Evolutionary conservation across 2,797 vertebrate species (phyloP).

Genomic region (Myripristis jacobus): DNA sequence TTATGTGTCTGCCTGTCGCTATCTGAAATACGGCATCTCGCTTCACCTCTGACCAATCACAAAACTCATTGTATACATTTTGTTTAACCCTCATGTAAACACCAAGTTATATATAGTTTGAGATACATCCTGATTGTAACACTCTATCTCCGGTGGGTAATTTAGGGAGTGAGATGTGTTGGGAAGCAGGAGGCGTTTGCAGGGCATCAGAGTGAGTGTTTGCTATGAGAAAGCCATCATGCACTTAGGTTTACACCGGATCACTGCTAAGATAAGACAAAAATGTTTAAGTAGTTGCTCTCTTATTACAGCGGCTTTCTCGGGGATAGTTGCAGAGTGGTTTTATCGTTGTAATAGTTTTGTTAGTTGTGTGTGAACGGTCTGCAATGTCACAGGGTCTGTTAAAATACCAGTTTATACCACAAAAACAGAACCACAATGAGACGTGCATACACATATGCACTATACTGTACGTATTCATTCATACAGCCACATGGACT

Average conservation of each 20-base stretch:
- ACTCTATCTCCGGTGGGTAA: neutral
- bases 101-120: constrained; percentile 29
- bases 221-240: no score
- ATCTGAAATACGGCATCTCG: constrained; percentile 26
- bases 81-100: constrained; percentile 37
- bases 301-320: no score
- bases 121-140: constrained; percentile 1
- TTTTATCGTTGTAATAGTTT: no score
- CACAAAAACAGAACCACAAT: constrained; percentile 34
- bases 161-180: neutral
- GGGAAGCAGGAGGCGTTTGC: no score
- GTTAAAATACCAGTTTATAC: no score
- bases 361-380: no score
- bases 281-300: no score
- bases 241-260: no score
- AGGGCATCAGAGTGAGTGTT: no score
- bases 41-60: neutral
- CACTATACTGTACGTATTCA: neutral
- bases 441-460: neutral
- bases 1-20: constrained; percentile 40
- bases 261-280: no score
- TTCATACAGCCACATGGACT: neutral
- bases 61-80: constrained; percentile 21
- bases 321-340: no score
- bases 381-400: constrained; percentile 32